phyloP scores from a whole-genome alignment of 2,113 vertebrate genomes.

The Hippocampus guttulatus region DNA sequence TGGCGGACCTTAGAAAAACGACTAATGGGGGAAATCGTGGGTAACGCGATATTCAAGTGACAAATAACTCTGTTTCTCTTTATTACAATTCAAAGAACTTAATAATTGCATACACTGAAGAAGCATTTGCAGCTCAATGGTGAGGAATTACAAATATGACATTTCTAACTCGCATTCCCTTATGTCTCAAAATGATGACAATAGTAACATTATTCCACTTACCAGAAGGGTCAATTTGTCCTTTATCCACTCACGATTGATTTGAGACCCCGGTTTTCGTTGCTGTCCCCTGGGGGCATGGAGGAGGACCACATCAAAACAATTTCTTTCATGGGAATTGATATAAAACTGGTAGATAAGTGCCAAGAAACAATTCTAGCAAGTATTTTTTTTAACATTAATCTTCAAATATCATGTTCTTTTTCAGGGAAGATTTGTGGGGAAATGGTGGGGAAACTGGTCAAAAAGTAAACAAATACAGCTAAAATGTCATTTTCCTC shows the following conservation, averaged over 20 bases:
- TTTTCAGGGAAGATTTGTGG: too few species aligned
- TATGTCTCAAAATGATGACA: background rate
- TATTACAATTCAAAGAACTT: background rate
- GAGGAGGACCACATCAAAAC: too few species aligned
- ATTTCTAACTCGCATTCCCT: background rate
- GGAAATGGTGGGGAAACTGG: too few species aligned
- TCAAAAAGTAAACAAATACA: too few species aligned
- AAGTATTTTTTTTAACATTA: background rate
- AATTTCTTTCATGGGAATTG: background rate
- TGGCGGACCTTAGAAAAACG: background rate
- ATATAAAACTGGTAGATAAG: background rate
- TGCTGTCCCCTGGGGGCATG: too few species aligned
- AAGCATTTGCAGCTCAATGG: background rate
- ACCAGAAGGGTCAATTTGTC: background rate
- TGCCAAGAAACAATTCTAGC: background rate
- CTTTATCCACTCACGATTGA: background rate
- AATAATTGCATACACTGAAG: background rate
- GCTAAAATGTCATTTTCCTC: too few species aligned
- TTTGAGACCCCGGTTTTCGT: too few species aligned
- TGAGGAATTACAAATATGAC: background rate
- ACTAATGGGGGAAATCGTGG: background rate
- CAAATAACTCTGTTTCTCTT: background rate
- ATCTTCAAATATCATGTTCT: too few species aligned
- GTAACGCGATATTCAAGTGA: background rate
- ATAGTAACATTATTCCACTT: background rate